A percentile compares a stretch with the other conserved stretches of the same genome.
Evolutionary conservation across 92 coral and sea anemone species (phyloP).

Genomic region (Siderastrea radians): DNA sequence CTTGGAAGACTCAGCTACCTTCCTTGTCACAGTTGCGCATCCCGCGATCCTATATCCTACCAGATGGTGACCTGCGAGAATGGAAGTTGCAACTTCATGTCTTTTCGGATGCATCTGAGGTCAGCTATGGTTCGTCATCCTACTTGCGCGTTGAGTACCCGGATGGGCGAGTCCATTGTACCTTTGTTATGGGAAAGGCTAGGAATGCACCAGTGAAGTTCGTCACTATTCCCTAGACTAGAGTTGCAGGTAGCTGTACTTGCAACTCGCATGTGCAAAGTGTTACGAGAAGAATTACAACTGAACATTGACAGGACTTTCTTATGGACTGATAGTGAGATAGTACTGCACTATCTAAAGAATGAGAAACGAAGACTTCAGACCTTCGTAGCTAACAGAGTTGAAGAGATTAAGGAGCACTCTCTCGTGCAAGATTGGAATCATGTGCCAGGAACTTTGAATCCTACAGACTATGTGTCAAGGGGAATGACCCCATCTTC

Average conservation of each 20-base stretch:
- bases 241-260: constrained; percentile 49
- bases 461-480: constrained; percentile 69
- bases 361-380: constrained; percentile 58
- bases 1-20: constrained; percentile 60
- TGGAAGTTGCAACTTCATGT: constrained; percentile 63
- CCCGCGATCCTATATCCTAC: constrained; percentile 68
- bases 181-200: constrained; percentile 69
- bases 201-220: background rate
- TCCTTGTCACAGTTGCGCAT: constrained; percentile 56
- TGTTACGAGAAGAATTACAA: constrained; percentile 51
- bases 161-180: constrained; percentile 54
- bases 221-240: constrained; percentile 59
- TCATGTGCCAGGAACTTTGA: constrained; percentile 64
- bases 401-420: constrained; percentile 65
- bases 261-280: constrained; percentile 49
- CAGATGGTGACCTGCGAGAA: background rate
- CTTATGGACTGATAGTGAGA: constrained; percentile 68
- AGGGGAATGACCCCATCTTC: constrained; percentile 52
- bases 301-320: constrained; percentile 40
- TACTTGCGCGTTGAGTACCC: constrained; percentile 54
- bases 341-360: constrained; percentile 59
- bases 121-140: constrained; percentile 60
- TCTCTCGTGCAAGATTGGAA: constrained; percentile 55
- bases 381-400: constrained; percentile 72
- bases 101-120: constrained; percentile 72